A percentile compares a stretch with the other conserved stretches of the same genome.
These are phyloP conservation scores for Chionis minor DNA, from an alignment of 2,113 vertebrate genomes.

Conservation along the genomic window DNA sequence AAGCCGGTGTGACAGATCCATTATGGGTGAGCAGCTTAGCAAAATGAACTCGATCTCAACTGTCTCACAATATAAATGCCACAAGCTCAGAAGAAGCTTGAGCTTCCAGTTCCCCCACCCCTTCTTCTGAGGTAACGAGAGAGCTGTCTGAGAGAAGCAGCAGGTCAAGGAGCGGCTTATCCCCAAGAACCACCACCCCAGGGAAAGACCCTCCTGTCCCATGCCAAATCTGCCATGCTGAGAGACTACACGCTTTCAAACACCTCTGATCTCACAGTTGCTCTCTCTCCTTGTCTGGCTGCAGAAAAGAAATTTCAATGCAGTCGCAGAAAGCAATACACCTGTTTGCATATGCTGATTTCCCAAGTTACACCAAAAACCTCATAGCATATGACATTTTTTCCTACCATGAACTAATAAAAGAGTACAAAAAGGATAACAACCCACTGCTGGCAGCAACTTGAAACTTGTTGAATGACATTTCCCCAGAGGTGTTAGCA, in stretches of 20 bases:
- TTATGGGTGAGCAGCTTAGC: conserved; percentile 41
- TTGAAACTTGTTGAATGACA: background rate
- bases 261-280: background rate
- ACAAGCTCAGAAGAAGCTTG: background rate
- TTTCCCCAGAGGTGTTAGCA: background rate
- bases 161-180: background rate
- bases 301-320: background rate
- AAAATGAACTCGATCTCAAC: conserved; percentile 13
- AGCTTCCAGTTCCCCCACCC: background rate
- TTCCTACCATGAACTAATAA: background rate
- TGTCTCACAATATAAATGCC: conserved; percentile 27
- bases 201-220: background rate
- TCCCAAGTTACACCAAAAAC: background rate
- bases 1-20: background rate
- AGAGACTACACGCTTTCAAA: background rate
- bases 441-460: background rate
- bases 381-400: fast-evolving
- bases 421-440: background rate
- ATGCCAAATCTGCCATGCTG: background rate
- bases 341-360: background rate
- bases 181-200: background rate
- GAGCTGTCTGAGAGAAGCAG: background rate
- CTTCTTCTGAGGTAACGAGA: background rate
- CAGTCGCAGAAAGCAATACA: background rate
- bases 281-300: background rate